Conservation (phyloP, 2,888 invertebrate genomes). For the Trissolcus japonicus region DNA sequence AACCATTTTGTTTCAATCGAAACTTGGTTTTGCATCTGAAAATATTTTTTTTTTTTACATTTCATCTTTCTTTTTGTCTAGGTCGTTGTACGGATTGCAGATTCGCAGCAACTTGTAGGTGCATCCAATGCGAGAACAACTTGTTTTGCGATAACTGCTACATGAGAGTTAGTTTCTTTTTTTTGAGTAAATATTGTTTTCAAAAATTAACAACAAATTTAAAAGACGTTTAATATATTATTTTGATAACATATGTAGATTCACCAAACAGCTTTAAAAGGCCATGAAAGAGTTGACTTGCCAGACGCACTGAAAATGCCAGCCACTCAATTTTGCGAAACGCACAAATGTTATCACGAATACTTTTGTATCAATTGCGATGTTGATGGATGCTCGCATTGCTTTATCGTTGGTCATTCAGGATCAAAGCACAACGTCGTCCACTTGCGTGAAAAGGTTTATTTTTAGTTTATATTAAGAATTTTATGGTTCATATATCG, state of each 20-base stretch:
- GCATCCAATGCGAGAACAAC: constrained; percentile 2
- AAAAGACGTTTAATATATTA: neutral
- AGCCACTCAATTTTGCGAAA: neutral
- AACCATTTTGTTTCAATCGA: too few relatives aligned
- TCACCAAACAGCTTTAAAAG: constrained; percentile 7
- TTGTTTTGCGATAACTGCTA: constrained; percentile 7
- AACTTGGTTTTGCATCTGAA: too few relatives aligned
- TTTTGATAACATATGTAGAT: neutral
- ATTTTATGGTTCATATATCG: neutral
- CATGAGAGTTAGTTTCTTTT: constrained; percentile 12
- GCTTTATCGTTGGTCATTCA: neutral
- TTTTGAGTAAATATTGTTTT: neutral
- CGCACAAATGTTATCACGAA: neutral
- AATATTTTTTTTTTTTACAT: neutral
- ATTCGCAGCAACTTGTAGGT: constrained; percentile 9
- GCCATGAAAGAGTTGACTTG: constrained; percentile 6
- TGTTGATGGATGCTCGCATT: constrained; percentile 10
- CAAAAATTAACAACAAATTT: too few relatives aligned
- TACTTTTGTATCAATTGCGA: constrained; percentile 12
- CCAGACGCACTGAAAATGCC: neutral
- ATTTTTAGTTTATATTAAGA: neutral
- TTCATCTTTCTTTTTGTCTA: constrained; percentile 5
- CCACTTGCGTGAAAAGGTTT: neutral
- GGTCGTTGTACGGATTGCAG: constrained; percentile 12
- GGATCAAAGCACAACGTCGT: neutral